phyloP scores from a whole-genome alignment of 2,888 invertebrate genomes.

The Drosophila tripunctata region DNA sequence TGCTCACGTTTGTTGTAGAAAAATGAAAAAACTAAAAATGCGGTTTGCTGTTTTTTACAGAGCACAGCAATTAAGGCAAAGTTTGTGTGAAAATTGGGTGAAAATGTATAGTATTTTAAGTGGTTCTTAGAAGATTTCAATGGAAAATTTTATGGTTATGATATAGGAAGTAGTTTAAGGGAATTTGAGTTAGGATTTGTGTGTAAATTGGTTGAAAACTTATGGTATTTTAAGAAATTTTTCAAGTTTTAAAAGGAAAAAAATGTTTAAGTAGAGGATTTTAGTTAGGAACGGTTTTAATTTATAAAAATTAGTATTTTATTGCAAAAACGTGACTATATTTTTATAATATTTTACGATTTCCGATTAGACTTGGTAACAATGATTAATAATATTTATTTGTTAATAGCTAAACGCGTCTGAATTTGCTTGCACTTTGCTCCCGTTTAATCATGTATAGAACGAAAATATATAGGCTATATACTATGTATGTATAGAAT shows the following conservation, averaged over 20 bases:
- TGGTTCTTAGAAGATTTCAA: background rate
- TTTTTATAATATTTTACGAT: background rate
- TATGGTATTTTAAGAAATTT: no score
- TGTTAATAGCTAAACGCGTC: background rate
- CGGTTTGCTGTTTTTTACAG: background rate
- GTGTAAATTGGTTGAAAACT: no score
- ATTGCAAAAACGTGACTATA: no score
- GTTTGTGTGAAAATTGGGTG: background rate
- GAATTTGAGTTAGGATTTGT: no score
- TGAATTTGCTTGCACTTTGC: background rate
- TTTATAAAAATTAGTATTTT: no score
- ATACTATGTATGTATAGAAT: background rate
- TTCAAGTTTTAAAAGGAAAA: no score
- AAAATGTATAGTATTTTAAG: background rate
- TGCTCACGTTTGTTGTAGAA: constrained; percentile 37
- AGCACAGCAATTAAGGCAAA: constrained; percentile 4
- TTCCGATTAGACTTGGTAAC: background rate
- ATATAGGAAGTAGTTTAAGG: no score
- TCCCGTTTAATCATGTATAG: background rate
- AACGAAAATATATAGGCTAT: no score
- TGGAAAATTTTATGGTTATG: no score
- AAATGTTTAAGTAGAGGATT: no score
- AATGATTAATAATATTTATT: background rate
- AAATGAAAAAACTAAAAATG: constrained; percentile 20
- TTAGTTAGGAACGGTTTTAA: no score